Evolutionary conservation across 2,888 invertebrate species (phyloP), one percentile per base, ranked within the genome.

Genomic region (Nycteola revayana): DNA sequence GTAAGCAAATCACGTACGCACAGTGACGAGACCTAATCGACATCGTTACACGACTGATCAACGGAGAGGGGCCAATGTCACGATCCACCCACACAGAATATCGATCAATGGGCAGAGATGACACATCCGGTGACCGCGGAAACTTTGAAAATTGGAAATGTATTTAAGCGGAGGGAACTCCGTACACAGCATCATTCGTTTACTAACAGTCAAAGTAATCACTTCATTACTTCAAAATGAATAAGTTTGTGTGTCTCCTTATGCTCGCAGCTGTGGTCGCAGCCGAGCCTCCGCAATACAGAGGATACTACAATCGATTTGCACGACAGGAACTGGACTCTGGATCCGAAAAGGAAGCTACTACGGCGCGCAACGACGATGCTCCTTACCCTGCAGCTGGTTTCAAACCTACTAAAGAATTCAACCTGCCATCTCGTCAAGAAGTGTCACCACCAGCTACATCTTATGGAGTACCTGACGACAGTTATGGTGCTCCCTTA

Each of bases 11-110:
- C 86, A 84, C 84, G 85, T 80, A 33, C 67, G 45, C 54, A 82
- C 87, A 86, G 85, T 84, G 84, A 73, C 79, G 72, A 64, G 65
- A 73, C 74, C 82, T 85, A 86, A 85, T 82, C 83, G 81, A 71
- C 62, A 59, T 54, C 58, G 54, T 80, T 79, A 66, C n/a, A n/a
- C 82, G 81, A 88, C 60, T 67, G 75, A 80, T 78, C 75, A 67
- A 75, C 73, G 69, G 66, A 63, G 70, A 78, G 55, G 78, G 83
- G 83, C 83, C 87, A 88, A 87, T 86, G 86, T 84, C 87, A 74
- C 58, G 59, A 63, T 47, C 54, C 69, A 73, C 78, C 66, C 73
- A 67, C 41, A 44, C 66, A 55, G 87, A 83, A 86, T 87, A 82
- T 79, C 80, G 83, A 88, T 76, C 59, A 58, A 63, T 57, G 58